Conservation (phyloP, 2,888 invertebrate genomes). For the Dichetophora obliterata region DNA sequence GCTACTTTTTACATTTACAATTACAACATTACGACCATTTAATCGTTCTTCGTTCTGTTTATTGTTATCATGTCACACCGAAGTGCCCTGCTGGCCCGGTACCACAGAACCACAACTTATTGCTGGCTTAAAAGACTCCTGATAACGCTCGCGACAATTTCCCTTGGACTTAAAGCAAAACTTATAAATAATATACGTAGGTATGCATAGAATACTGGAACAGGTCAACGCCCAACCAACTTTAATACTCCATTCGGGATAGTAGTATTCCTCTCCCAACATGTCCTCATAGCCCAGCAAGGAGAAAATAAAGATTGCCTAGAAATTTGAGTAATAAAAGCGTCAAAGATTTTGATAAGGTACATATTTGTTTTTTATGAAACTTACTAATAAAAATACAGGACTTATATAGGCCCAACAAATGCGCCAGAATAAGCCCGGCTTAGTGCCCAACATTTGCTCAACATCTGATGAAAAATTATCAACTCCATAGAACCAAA, state of each 20-base stretch:
- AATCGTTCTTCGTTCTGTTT: conserved; percentile 33
- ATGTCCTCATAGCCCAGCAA: conserved; percentile 85
- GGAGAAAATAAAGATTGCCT: conserved; percentile 87
- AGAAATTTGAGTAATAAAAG: conserved; percentile 44
- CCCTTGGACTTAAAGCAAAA: conserved; percentile 79
- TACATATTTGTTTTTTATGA: not conserved
- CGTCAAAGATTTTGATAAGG: not conserved
- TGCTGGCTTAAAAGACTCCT: conserved; percentile 63
- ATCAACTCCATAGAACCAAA: conserved; percentile 90
- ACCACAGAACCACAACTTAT: conserved; percentile 62
- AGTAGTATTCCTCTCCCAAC: conserved; percentile 79
- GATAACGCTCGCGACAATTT: conserved; percentile 57
- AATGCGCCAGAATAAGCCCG: conserved; percentile 84
- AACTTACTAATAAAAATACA: conserved; percentile 81
- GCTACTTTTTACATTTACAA: conserved; percentile 43
- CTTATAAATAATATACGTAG: conserved; percentile 85
- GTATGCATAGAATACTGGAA: conserved; percentile 88
- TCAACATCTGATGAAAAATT: conserved; percentile 84
- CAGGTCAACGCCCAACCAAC: conserved; percentile 87
- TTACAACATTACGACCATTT: conserved; percentile 9
- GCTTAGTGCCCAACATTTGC: conserved; percentile 85
- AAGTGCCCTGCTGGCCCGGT: conserved; percentile 68
- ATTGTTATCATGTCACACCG: conserved; percentile 66
- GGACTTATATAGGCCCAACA: conserved; percentile 92
- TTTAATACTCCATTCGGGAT: conserved; percentile 85